Evolutionary conservation across 2,797 vertebrate genomes (phyloP).

Genomic region (Hylomyscus alleni): DNA sequence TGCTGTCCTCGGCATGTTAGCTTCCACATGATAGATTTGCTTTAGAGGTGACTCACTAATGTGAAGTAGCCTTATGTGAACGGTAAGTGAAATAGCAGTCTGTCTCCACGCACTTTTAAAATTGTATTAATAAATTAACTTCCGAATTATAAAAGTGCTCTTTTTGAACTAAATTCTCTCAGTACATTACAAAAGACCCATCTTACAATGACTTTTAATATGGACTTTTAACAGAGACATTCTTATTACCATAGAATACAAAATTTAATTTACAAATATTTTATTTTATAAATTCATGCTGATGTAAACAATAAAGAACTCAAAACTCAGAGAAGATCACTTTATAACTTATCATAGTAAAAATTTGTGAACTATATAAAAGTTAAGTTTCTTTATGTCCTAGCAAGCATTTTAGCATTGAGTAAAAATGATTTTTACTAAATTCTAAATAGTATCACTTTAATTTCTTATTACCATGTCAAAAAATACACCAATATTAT

Average conservation of each 20-base stretch:
- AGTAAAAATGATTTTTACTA: slow-evolving; percentile 59
- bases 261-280: slow-evolving; percentile 60
- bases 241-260: background rate
- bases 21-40: slow-evolving; percentile 45
- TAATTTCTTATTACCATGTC: slow-evolving; percentile 72
- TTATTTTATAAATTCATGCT: slow-evolving; percentile 57
- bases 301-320: slow-evolving; percentile 55
- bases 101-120: slow-evolving; percentile 39
- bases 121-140: slow-evolving; percentile 44
- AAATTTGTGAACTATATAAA: slow-evolving; percentile 48
- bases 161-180: slow-evolving; percentile 64
- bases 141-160: slow-evolving; percentile 37
- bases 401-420: slow-evolving; percentile 60
- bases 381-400: background rate
- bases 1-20: background rate
- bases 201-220: slow-evolving; percentile 3
- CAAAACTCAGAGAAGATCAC: slow-evolving; percentile 1
- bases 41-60: slow-evolving; percentile 20
- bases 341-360: slow-evolving; percentile 51
- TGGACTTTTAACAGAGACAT: slow-evolving; percentile 37
- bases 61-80: background rate
- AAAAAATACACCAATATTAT: slow-evolving; percentile 58
- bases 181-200: slow-evolving; percentile 43
- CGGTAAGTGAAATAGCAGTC: background rate
- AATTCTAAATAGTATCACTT: slow-evolving; percentile 68